phyloP scores from a whole-genome alignment of 2,113 vertebrate genomes.

The Beaufortia kweichowensis region DNA sequence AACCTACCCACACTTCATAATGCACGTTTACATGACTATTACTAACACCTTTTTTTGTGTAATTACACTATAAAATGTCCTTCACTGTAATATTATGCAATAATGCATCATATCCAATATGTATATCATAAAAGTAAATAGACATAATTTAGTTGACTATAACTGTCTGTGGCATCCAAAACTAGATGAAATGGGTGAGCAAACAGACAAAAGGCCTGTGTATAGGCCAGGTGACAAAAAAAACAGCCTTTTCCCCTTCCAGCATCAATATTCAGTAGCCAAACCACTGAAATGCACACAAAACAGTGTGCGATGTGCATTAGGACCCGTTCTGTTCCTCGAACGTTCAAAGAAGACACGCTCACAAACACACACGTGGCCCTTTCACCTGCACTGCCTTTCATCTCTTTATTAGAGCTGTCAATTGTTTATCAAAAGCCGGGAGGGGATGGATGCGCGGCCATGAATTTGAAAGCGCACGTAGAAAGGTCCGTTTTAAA shows the following conservation, averaged over 20 bases:
- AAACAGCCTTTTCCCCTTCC: not conserved
- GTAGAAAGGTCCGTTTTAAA: slow-evolving; percentile 68
- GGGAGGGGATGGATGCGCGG: slow-evolving; percentile 36
- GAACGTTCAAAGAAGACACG: slow-evolving; percentile 35
- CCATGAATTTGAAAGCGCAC: slow-evolving; percentile 68
- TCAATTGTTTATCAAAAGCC: slow-evolving; percentile 79
- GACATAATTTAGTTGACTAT: not conserved
- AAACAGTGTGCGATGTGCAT: slow-evolving; percentile 37
- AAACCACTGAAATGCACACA: slow-evolving; percentile 12
- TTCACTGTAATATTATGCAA: too few relatives aligned
- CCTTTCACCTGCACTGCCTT: slow-evolving; percentile 60
- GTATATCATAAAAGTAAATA: not conserved
- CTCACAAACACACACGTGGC: slow-evolving; percentile 10
- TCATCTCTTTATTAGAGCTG: slow-evolving; percentile 74
- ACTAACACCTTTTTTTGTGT: too few relatives aligned
- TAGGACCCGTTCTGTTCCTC: slow-evolving; percentile 19
- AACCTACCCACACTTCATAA: too few relatives aligned
- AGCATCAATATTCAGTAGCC: slow-evolving; percentile 33
- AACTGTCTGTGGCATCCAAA: slow-evolving; percentile 1
- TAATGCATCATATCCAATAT: not conserved
- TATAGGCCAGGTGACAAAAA: slow-evolving; percentile 32
- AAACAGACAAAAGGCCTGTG: slow-evolving; percentile 35
- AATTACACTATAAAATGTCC: too few relatives aligned
- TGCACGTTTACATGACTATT: too few relatives aligned
- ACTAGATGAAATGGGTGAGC: slow-evolving; percentile 52